phyloP scores from a whole-genome alignment of 2,113 vertebrate genomes.

The Scytalopus superciliaris region DNA sequence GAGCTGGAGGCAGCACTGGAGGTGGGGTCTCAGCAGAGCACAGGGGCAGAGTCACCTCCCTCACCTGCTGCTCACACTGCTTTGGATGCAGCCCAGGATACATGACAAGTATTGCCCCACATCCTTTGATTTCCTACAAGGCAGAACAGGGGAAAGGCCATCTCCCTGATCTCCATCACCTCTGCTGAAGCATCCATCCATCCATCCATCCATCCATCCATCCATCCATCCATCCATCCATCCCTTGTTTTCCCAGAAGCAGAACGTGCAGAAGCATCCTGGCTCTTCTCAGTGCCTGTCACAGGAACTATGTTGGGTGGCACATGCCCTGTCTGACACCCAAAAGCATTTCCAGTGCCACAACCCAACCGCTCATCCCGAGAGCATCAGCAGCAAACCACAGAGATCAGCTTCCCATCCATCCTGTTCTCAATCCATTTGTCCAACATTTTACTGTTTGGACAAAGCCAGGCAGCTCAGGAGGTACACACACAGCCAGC shows the following conservation, averaged over 20 bases:
- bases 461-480: not conserved
- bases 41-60: not conserved
- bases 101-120: not conserved
- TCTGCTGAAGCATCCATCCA: not conserved
- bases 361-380: rapidly evolving
- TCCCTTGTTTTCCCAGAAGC: not conserved
- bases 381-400: not conserved
- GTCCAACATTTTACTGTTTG: not conserved
- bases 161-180: not conserved
- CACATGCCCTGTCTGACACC: rapidly evolving
- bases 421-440: not conserved
- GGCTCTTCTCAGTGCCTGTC: not conserved
- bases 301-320: not conserved
- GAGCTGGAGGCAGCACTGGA: not conserved
- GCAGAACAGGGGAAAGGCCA: not conserved
- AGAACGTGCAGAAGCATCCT: not conserved
- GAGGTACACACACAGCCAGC: rapidly evolving
- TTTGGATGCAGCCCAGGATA: not conserved
- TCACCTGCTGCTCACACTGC: not conserved
- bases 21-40: not conserved
- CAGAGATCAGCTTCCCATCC: not conserved
- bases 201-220: too few relatives aligned
- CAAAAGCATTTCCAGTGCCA: too few relatives aligned
- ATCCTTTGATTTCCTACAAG: not conserved
- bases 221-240: not conserved